Evolutionary conservation across 1,140 invertebrate species (phyloP).

Genomic region (Drosophila lacertosa): DNA sequence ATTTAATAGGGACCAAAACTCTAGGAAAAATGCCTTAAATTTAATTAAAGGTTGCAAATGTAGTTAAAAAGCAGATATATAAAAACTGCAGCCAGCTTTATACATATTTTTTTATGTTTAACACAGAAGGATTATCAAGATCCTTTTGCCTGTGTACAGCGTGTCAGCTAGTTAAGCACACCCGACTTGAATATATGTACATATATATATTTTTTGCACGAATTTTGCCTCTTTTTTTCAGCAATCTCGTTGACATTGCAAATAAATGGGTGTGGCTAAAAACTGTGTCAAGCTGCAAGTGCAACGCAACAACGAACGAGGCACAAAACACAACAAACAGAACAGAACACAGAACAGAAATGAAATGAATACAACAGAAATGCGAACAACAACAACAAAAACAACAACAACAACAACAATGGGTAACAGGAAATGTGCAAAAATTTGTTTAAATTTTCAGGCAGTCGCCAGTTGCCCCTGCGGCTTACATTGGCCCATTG

Average conservation of each 20-base stretch:
- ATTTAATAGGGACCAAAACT: too few relatives aligned
- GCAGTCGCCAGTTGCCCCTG: slow-evolving; percentile 1
- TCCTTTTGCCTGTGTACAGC: neutral
- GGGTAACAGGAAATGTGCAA: slow-evolving; percentile 68
- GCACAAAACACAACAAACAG: neutral
- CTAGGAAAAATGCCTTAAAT: too few relatives aligned
- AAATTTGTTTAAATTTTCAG: slow-evolving; percentile 76
- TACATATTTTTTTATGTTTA: too few relatives aligned
- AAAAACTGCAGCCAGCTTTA: too few relatives aligned
- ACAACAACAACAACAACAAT: slow-evolving; percentile 40
- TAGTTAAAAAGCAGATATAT: too few relatives aligned
- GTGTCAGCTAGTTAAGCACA: neutral
- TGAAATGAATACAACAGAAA: neutral
- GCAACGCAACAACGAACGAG: slow-evolving; percentile 21
- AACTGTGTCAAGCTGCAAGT: slow-evolving; percentile 77
- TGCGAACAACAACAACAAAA: neutral
- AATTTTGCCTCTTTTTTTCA: too few relatives aligned
- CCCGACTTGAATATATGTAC: neutral
- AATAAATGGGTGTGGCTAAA: slow-evolving; percentile 75
- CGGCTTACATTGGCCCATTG: slow-evolving; percentile 11
- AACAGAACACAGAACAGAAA: neutral
- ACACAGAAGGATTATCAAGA: neutral
- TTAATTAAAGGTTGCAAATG: too few relatives aligned
- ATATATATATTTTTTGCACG: neutral
- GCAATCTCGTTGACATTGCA: slow-evolving; percentile 70